These are phyloP conservation scores for Pemphigus obesinymphae DNA, from an alignment of 1,140 invertebrate genomes.

Conservation along the genomic window DNA sequence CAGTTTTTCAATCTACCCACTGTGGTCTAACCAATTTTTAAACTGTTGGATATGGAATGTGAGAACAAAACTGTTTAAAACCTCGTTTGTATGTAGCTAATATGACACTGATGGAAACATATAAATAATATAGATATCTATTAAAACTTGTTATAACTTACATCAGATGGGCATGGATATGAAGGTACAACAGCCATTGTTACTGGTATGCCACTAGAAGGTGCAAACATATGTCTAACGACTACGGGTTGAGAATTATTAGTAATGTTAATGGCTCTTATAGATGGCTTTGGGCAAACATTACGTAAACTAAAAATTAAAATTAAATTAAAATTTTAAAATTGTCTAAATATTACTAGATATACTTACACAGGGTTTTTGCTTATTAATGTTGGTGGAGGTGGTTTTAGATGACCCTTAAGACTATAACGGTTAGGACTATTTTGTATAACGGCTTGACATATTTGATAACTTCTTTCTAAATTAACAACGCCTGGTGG, in stretches of 20 bases:
- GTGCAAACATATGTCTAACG: slow-evolving; percentile 58
- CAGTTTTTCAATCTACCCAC: no score
- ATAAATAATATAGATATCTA: not conserved
- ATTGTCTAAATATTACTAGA: not conserved
- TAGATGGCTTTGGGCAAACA: not conserved
- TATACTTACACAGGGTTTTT: slow-evolving; percentile 44
- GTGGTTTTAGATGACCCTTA: slow-evolving; percentile 76
- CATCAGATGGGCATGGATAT: slow-evolving; percentile 46
- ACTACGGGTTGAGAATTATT: slow-evolving; percentile 51
- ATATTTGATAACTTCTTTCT: slow-evolving; percentile 91
- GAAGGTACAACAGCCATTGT: slow-evolving; percentile 58
- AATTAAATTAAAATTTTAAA: not conserved
- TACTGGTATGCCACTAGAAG: slow-evolving; percentile 56
- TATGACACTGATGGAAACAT: no score
- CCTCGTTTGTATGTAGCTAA: no score
- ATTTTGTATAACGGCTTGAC: slow-evolving; percentile 89
- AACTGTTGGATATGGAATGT: no score
- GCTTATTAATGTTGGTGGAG: slow-evolving; percentile 65
- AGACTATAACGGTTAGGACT: slow-evolving; percentile 82
- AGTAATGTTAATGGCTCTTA: not conserved
- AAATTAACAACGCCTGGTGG: slow-evolving; percentile 84
- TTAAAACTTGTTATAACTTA: slow-evolving; percentile 31
- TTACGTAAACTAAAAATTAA: not conserved
- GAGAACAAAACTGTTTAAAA: no score
- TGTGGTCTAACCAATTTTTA: no score